Base-by-base conservation (phyloP, 2,888 invertebrate species). In the Hirtodrosophila duncani region DNA sequence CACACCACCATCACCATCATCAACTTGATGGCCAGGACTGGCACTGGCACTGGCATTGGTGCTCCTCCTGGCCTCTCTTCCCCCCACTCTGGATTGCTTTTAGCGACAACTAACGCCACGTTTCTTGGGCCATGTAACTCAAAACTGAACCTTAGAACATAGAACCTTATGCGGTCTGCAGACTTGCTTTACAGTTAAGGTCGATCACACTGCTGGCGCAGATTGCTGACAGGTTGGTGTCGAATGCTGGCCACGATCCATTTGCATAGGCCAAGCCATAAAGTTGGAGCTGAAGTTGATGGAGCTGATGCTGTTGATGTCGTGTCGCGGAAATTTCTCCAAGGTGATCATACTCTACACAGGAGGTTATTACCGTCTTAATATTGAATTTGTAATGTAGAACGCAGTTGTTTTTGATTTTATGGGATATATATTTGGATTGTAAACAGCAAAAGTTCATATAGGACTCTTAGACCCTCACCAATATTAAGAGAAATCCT, bases 181-280 rank as follows among this genome's bases (percentile, higher is more conserved):
- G 71, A 62, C 61, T 63, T 26, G 56, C 49, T 71, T 72, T 82
- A 82, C 82, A 81, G 82, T 82, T 82, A 82, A 82, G 82, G 82
- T 81, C 81, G 79, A 49, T 61, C 65, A 61, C 63, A 60, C 50
- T 51, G 53, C 49, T 51, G 57, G 45, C 57, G 31, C 44, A 49
- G 68, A 68, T 66, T 61, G 66, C 63, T 81, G 81, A 81, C 82
- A 81, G 81, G 81, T 81, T 80, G 70, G 71, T 71, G 77, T 77
- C 61, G 71, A 63, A 71, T 66, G 63, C 58, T 62, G 60, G 63
- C 66, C 70, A 68, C 75, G 79, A 75, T 61, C 79, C 74, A 59
- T 71, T 72, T 78, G 78, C 78, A 72, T 78, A 74, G 66, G 71
- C 45, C 41, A 65, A 72, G 48, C 60, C 69, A 70, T 64, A 55